phyloP scores from a whole-genome alignment of 2,888 invertebrate genomes.

The Oasisia sp. region DNA sequence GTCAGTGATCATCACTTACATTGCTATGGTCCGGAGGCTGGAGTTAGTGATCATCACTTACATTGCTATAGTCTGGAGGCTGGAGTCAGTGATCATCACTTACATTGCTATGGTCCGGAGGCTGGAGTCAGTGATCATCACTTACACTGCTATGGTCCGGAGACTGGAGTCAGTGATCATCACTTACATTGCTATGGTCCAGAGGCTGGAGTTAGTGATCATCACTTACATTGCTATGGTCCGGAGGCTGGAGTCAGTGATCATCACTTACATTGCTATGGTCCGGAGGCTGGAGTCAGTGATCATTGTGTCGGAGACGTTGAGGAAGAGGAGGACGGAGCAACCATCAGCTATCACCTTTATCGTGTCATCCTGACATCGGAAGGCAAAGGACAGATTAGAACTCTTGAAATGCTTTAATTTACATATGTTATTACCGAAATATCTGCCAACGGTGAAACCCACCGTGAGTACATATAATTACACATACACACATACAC shows the following conservation, averaged over 20 bases:
- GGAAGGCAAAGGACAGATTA: background rate
- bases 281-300: slow-evolving; percentile 61
- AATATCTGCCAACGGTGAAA: no score
- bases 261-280: slow-evolving; percentile 59
- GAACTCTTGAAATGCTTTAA: background rate
- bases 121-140: slow-evolving; percentile 55
- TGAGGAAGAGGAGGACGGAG: slow-evolving; percentile 63
- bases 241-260: slow-evolving; percentile 59
- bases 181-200: slow-evolving; percentile 60
- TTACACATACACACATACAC: background rate
- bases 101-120: slow-evolving; percentile 60
- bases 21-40: slow-evolving; percentile 56
- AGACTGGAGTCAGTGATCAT: slow-evolving; percentile 59
- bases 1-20: slow-evolving; percentile 61
- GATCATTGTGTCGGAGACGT: slow-evolving; percentile 61
- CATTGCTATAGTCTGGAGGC: slow-evolving; percentile 59
- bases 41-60: slow-evolving; percentile 60
- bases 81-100: slow-evolving; percentile 57
- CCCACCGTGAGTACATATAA: background rate
- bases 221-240: slow-evolving; percentile 59
- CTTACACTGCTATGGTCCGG: slow-evolving; percentile 60
- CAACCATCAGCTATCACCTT: slow-evolving; percentile 61
- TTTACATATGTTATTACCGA: no score
- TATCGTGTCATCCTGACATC: slow-evolving; percentile 59
- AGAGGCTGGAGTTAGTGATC: slow-evolving; percentile 59